Base-by-base conservation (phyloP, 2,888 invertebrate species). In the Hyposoter dolosus region DNA sequence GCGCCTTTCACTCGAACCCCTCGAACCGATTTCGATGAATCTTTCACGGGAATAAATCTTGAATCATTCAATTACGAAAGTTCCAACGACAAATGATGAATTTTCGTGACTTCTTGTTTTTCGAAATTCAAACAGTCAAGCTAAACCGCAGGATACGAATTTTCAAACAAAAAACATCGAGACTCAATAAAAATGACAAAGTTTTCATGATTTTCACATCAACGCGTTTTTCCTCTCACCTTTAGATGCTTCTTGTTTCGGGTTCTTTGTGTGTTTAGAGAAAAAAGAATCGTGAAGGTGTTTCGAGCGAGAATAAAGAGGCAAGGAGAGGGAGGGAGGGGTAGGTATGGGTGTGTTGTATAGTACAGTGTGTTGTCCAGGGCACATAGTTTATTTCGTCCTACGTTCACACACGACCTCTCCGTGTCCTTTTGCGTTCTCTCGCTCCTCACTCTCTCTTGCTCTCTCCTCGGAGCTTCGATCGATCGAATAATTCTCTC, bases 401-500 rank as follows among this genome's bases (percentile, higher is more conserved):
- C 66, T 71, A 50, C 75, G 77, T 83, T 76, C 72, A 69, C 80
- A 68, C 50, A 65, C 56, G 75, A 60, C 68, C 60, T 23, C 68
- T 35, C 72, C 9, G 72, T 63, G 19, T 76, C 77, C 79, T 79
- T 66, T 72, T n/a, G n/a, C 60, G 40, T 50, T 77, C 63, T 82
- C 74, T 77, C 78, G 81, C 78, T 77, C 35, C 78, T 77, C 32
- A 53, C 72, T 74, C 74, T n/a, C n/a, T 71, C 74, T 83, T 56
- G 80, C 63, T 81, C 72, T 66, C 77, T 83, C 83, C 83, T 71
- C 79, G 50, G 43, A 74, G 63, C 81, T 85, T 82, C 83, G 69
- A 84, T 84, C 83, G 83, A 84, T 84, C 83, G 83, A 84, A 84
- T 80, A 77, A 28, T 45, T 43, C 78, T 83, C 77, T 82, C 68